These are phyloP conservation scores for Dolichomitus sp. DNA, from an alignment of 2,888 invertebrate species.

Conservation along the genomic window DNA sequence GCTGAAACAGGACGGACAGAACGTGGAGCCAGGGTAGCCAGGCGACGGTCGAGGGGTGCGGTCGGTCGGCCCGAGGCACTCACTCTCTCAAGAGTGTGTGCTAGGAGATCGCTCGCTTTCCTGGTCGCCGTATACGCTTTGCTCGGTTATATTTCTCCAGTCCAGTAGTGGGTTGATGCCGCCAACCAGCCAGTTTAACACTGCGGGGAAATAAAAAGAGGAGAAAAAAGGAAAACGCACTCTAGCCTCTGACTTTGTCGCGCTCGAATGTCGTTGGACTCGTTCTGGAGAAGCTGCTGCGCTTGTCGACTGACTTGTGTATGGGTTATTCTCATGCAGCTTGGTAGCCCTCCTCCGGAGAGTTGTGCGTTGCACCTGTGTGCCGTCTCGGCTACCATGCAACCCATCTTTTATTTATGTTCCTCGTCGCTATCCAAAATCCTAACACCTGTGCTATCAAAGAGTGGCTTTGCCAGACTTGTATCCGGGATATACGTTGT, in stretches of 20 bases:
- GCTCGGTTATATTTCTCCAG: slow-evolving; percentile 18
- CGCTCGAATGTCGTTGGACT: slow-evolving; percentile 6
- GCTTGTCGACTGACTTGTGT: neutral
- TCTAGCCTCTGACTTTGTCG: slow-evolving; percentile 33
- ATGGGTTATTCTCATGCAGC: slow-evolving; percentile 39
- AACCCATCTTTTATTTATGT: slow-evolving; percentile 42
- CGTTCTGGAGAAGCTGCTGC: neutral
- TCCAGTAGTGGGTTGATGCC: slow-evolving; percentile 76
- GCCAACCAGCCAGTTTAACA: slow-evolving; percentile 84
- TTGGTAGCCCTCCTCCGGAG: slow-evolving; percentile 18
- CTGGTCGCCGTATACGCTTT: slow-evolving; percentile 11
- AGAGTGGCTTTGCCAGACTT: neutral
- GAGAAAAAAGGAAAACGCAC: neutral
- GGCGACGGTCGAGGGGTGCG: slow-evolving; percentile 40
- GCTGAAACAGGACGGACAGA: slow-evolving; percentile 6
- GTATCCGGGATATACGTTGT: neutral
- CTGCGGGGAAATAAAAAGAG: slow-evolving; percentile 70
- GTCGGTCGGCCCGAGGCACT: slow-evolving; percentile 39
- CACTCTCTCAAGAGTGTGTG: slow-evolving; percentile 28
- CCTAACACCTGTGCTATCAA: slow-evolving; percentile 67
- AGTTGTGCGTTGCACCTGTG: slow-evolving; percentile 40
- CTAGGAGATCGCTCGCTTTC: slow-evolving; percentile 38
- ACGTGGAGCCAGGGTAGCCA: slow-evolving; percentile 40
- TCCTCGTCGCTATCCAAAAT: slow-evolving; percentile 39
- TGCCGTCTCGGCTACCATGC: slow-evolving; percentile 3